Evolutionary conservation across 1,140 invertebrate species (phyloP).

Genomic region (Nebria ingens): DNA sequence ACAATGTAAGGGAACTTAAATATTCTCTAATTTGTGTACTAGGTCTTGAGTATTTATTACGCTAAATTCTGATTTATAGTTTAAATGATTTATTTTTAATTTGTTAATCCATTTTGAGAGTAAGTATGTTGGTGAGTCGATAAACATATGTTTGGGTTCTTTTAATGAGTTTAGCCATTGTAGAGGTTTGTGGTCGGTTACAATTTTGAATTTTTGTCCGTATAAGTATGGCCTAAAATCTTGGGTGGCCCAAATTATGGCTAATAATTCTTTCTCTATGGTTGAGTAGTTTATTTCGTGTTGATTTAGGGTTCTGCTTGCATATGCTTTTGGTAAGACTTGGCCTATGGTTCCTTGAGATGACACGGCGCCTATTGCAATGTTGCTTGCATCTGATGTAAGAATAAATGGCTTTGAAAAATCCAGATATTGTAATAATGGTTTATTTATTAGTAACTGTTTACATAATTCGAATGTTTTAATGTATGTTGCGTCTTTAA

Average conservation of each 20-base stretch:
- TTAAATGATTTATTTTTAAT: conserved; percentile 14
- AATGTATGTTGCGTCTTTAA: not conserved
- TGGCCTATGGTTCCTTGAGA: not conserved
- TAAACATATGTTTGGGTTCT: conserved; percentile 14
- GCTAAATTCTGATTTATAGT: conserved; percentile 15
- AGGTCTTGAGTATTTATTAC: too few relatives aligned
- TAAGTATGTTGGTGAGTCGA: conserved; percentile 12
- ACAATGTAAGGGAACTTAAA: too few relatives aligned
- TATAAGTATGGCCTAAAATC: conserved; percentile 10
- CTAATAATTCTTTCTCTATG: conserved; percentile 2
- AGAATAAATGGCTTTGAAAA: not conserved
- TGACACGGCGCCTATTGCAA: not conserved
- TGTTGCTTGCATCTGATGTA: not conserved
- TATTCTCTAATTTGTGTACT: too few relatives aligned
- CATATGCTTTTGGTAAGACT: conserved; percentile 8
- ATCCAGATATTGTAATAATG: not conserved
- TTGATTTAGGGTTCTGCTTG: not conserved
- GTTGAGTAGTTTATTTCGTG: conserved; percentile 2
- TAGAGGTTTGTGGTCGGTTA: conserved; percentile 15
- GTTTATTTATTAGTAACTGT: not conserved
- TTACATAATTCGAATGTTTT: not conserved
- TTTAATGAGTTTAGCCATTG: conserved; percentile 11
- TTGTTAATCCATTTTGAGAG: conserved; percentile 16
- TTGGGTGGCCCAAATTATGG: too few relatives aligned
- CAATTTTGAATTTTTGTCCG: conserved; percentile 13